phyloP scores from a whole-genome alignment of 2,888 invertebrate species.

The Phalera bucephala region DNA sequence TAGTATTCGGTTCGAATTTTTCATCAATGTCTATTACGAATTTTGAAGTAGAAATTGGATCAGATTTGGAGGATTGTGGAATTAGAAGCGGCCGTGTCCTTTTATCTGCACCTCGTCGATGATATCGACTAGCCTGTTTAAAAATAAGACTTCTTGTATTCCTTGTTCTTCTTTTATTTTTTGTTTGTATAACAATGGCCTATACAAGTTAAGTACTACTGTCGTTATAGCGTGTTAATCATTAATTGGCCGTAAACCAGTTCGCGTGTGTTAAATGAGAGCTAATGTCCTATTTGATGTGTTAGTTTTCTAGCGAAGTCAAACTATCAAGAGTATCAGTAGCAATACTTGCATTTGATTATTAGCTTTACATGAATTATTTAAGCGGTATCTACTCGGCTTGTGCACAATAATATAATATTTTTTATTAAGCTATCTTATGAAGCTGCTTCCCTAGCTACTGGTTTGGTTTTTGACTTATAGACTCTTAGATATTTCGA shows the following conservation, averaged over 20 bases:
- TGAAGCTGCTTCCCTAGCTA: too few relatives aligned
- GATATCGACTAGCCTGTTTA: constrained; percentile 78
- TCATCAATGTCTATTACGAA: constrained; percentile 25
- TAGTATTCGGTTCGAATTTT: constrained; percentile 53
- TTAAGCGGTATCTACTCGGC: too few relatives aligned
- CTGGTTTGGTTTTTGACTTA: too few relatives aligned
- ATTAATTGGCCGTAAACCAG: constrained; percentile 57
- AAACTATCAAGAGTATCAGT: constrained; percentile 45
- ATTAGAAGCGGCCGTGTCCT: constrained; percentile 57
- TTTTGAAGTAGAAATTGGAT: constrained; percentile 41
- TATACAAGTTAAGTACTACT: constrained; percentile 38
- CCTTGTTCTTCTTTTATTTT: constrained; percentile 2
- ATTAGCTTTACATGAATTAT: constrained; percentile 41
- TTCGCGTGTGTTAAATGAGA: constrained; percentile 42
- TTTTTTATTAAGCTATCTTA: too few relatives aligned
- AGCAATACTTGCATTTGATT: constrained; percentile 33
- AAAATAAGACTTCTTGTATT: constrained; percentile 52
- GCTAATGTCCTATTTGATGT: constrained; percentile 62
- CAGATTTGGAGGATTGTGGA: constrained; percentile 53
- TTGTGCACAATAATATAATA: too few relatives aligned
- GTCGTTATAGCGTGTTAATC: constrained; percentile 55
- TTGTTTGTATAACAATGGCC: constrained; percentile 18
- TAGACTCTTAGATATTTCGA: too few relatives aligned
- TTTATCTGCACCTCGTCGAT: constrained; percentile 68
- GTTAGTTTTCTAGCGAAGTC: constrained; percentile 51